A percentile compares a stretch with the other conserved stretches of the same genome.
These are phyloP conservation scores for Pogonophryne albipinna DNA, from an alignment of 2,797 vertebrate species.

Conservation along the genomic window DNA sequence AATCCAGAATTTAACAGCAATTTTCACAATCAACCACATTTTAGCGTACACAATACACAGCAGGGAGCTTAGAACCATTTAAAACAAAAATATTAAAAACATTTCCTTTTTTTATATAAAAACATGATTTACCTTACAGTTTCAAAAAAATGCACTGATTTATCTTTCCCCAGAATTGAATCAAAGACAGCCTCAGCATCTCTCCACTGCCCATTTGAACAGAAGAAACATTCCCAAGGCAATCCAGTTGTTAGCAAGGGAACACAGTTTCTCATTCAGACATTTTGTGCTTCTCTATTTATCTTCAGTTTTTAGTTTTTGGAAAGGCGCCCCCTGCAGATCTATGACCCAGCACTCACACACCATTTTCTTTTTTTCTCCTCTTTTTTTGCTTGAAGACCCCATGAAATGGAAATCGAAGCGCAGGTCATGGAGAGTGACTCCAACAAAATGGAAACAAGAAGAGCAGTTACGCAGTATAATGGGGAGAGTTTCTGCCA, in stretches of 20 bases:
- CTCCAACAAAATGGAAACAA: conserved; percentile 39
- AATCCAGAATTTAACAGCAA: conserved; percentile 86
- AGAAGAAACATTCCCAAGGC: conserved; percentile 84
- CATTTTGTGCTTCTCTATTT: conserved; percentile 92
- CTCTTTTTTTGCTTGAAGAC: conserved; percentile 46
- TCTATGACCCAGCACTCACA: conserved; percentile 60
- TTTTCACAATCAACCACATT: conserved; percentile 88
- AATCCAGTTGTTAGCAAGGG: conserved; percentile 91
- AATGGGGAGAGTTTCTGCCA: neutral
- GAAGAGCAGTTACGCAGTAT: conserved; percentile 21
- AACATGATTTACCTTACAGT: conserved; percentile 71
- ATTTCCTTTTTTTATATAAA: conserved; percentile 59
- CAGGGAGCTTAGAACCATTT: conserved; percentile 78
- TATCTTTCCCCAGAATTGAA: conserved; percentile 33
- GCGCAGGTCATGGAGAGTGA: conserved; percentile 30
- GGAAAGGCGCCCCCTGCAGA: conserved; percentile 67
- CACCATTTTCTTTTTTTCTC: conserved; percentile 22
- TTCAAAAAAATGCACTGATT: conserved; percentile 66
- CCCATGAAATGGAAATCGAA: conserved; percentile 62
- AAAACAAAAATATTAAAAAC: conserved; percentile 66
- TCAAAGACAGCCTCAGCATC: conserved; percentile 61
- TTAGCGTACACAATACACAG: conserved; percentile 89
- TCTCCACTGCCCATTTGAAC: conserved; percentile 44
- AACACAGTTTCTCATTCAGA: conserved; percentile 88
- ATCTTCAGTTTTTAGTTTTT: conserved; percentile 68